Evolutionary conservation across 2,797 vertebrate species (phyloP), one percentile per base, ranked within the genome.

Genomic region (Micropoecilia bifurca): DNA sequence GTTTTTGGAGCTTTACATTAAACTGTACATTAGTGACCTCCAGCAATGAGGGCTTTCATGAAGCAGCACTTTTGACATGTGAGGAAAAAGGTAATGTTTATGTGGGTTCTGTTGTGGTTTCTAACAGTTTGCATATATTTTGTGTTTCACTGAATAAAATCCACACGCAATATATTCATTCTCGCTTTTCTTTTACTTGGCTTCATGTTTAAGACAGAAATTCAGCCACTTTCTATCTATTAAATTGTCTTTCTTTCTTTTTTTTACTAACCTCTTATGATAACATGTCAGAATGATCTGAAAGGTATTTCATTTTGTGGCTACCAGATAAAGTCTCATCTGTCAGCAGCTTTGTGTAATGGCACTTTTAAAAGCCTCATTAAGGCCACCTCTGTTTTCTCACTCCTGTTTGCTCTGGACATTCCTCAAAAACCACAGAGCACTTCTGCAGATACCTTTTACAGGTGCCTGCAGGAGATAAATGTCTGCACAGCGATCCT

Each of bases 351-450:
- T 71, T 84, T 63, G 68, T 55, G 79, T 90, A 91, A 89, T 84
- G 91, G 85, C 83, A 87, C 89, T 78, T 82, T 91, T 86, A 90
- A 91, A 89, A 88, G 87, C 68, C 80, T 91, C 87, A 85, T 92
- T 91, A 92, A 76, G 78, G 84, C 79, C 82, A 73, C 55, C 33
- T 80, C 84, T 81, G 80, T 86, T 83, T 84, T 90, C 79, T 85
- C 81, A 76, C 71, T 36, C 12, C 47, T 80, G 86, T 85, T 90
- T 91, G 82, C 86, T 83, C 36, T 79, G 81, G 79, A 86, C 87
- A 94, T 93, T 94, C 90, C 88, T 88, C 59, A 55, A 76, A 45
- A 87, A 77, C 55, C 83, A 76, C 30, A 41, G 30, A 39, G 69
- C 78, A 79, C 10, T 73, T 20, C 66, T 50, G 71, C 78, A 85